Evolutionary conservation across 2,113 vertebrate genomes (phyloP), one percentile per base, ranked within the genome.

Genomic region (Taxidea taxus): DNA sequence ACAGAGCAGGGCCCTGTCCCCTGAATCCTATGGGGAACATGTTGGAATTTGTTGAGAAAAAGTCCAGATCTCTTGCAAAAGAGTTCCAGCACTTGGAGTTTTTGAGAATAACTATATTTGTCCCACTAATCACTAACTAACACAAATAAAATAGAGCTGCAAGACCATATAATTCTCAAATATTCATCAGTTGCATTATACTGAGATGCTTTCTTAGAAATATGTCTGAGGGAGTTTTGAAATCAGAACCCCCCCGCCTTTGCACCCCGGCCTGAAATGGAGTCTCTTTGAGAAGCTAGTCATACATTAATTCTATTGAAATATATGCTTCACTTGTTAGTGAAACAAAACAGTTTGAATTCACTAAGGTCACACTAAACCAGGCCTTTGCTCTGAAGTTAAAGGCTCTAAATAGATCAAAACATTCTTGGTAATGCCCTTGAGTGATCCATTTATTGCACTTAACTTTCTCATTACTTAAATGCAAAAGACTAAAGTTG

Each of bases 401-500:
- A 98, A 98, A 98, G 96, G 96, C 98, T 93, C 95, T 98, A 95
- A 97, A 98, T 98, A 98, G 6, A 87, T 98, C 97, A 97, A 97
- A 98, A 97, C 96, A 97, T 93, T 98, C 80, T 98, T 86, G 97
- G 98, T 95, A 97, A 97, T 98, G 95, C 97, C 95, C 98, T 96
- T 98, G 98, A 98, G 97, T 98, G 96, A 97, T 94, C 90, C 27
- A 98, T 97, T 98, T 98, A 98, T 98, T 98, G 54, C 89, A 98
- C 88, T 98, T 98, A 97, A 95, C 88, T 98, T 98, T 97, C 97
- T 96, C 94, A 97, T 20, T 78, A 97, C 98, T 98, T 98, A 99
- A 99, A 98, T 98, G 94, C 98, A 97, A 95, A 98, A 97, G 98
- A 98, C 51, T 98, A 95, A 98, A 99, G 98, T 98, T 98, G 97